Evolutionary conservation across 2,113 vertebrate species (phyloP).

Genomic region (Antechinus stuartii): DNA sequence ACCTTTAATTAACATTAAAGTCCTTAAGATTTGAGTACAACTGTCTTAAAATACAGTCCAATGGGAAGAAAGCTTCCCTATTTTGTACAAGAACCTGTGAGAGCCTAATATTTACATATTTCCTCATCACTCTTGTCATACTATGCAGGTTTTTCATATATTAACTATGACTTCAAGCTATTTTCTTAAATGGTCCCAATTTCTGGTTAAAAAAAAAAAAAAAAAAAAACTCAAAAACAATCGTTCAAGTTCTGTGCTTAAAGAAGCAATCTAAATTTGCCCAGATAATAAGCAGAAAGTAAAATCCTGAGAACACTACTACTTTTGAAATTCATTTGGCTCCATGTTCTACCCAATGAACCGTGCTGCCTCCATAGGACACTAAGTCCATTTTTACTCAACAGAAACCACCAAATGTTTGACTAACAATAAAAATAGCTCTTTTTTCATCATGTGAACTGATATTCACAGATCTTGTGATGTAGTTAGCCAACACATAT

Average conservation of each 20-base stretch:
- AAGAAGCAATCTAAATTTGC: slow-evolving; percentile 14
- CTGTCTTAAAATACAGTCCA: not conserved
- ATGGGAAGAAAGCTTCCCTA: not conserved
- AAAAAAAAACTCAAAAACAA: not conserved
- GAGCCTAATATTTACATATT: slow-evolving; percentile 5
- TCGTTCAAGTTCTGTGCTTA: not conserved
- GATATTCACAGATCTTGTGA: slow-evolving; percentile 59
- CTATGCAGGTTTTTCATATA: not conserved
- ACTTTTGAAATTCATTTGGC: slow-evolving; percentile 51
- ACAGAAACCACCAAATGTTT: slow-evolving; percentile 61
- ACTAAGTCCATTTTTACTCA: slow-evolving; percentile 51
- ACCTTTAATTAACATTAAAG: not conserved
- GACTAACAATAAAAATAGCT: slow-evolving; percentile 64
- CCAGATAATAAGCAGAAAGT: slow-evolving; percentile 41
- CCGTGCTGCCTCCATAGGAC: slow-evolving; percentile 42
- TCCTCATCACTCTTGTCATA: not conserved
- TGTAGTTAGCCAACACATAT: slow-evolving; percentile 35
- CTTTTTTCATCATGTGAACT: slow-evolving; percentile 55
- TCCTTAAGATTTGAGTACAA: not conserved
- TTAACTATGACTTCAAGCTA: not conserved
- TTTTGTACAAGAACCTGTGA: not conserved
- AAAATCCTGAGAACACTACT: slow-evolving; percentile 32
- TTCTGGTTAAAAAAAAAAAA: not conserved
- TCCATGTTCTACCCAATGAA: slow-evolving; percentile 47
- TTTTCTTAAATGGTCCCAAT: slow-evolving; percentile 18